These are phyloP conservation scores for Melanotaenia boesemani DNA, from an alignment of 2,797 vertebrate species.

Conservation along the genomic window DNA sequence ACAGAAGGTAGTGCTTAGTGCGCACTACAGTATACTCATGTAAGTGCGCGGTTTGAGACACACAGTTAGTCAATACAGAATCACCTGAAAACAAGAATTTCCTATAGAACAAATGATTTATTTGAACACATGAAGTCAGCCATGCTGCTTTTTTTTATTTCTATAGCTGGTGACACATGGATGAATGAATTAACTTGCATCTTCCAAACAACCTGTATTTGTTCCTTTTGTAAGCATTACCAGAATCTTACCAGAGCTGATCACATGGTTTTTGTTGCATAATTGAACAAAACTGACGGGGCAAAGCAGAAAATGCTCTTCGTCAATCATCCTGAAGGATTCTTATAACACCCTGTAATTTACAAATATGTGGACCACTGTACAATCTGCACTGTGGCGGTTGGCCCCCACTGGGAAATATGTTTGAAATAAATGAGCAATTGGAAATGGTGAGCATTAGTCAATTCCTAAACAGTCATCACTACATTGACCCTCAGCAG, in stretches of 20 bases:
- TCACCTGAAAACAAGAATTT: neutral
- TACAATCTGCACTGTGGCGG: neutral
- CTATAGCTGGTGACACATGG: neutral
- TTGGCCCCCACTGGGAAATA: conserved; percentile 30
- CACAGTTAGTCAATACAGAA: neutral
- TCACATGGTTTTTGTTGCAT: neutral
- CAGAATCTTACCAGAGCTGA: neutral
- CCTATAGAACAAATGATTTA: neutral
- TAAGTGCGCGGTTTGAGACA: too few species aligned
- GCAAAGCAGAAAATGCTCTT: neutral
- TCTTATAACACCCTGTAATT: neutral
- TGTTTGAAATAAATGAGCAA: conserved; percentile 27
- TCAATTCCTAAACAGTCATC: conserved; percentile 29
- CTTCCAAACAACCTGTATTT: neutral
- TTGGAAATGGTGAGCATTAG: conserved; percentile 27
- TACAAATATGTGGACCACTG: neutral
- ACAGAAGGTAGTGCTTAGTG: too few species aligned
- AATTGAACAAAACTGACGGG: neutral
- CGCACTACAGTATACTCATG: too few species aligned
- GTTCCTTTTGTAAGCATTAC: neutral
- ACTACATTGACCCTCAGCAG: conserved; percentile 16
- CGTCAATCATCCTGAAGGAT: neutral
- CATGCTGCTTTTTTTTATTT: neutral
- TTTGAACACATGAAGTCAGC: neutral
- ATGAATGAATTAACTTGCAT: neutral